phyloP scores from a whole-genome alignment of 2,888 invertebrate species.

The Lumbricus terrestris region DNA sequence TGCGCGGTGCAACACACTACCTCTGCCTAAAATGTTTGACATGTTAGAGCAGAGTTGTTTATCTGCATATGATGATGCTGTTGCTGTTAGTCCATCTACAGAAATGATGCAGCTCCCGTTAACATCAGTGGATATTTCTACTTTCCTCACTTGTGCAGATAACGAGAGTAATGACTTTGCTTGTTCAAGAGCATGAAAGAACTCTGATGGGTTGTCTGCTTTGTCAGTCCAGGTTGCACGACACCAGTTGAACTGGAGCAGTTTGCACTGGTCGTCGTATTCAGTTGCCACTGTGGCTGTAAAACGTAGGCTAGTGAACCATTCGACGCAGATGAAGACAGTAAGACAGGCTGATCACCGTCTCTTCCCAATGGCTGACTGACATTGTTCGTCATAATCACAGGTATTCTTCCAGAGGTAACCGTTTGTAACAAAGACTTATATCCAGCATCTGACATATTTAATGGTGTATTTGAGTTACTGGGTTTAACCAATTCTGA shows the following conservation, averaged over 20 bases:
- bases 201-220: too few species aligned
- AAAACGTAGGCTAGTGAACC: background rate
- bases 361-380: background rate
- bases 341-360: background rate
- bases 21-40: background rate
- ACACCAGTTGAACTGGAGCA: background rate
- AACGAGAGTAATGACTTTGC: background rate
- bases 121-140: background rate
- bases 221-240: background rate
- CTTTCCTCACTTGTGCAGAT: slow-evolving; percentile 3
- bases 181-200: background rate
- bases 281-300: background rate
- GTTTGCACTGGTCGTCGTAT: background rate
- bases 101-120: slow-evolving; percentile 10
- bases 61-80: background rate
- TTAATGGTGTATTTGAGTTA: background rate
- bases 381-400: background rate
- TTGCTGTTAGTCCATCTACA: background rate
- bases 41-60: background rate
- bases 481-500: background rate
- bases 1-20: background rate
- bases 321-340: background rate
- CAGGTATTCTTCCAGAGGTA: background rate
- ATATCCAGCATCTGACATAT: background rate
- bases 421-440: background rate